A percentile compares a stretch with the other conserved stretches of the same genome.
Evolutionary conservation across 2,888 invertebrate species (phyloP).

Genomic region (Drosophila percnosoma): DNA sequence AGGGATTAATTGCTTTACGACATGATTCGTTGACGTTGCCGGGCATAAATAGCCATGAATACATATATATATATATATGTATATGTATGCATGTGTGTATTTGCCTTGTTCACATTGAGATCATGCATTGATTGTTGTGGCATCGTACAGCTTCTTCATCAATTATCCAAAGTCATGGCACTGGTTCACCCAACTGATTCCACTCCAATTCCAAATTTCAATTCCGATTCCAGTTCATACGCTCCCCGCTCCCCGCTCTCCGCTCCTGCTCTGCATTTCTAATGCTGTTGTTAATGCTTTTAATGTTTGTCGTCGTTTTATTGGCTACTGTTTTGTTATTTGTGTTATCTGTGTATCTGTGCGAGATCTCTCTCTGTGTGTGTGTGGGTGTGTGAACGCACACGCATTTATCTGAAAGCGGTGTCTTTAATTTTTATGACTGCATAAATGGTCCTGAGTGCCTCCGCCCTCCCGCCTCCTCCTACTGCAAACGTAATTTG

Average conservation of each 20-base stretch:
- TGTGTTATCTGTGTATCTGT: conserved; percentile 7
- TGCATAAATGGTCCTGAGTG: conserved; percentile 72
- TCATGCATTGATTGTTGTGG: conserved; percentile 27
- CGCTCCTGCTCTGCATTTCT: conserved; percentile 51
- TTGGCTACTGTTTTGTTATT: conserved; percentile 56
- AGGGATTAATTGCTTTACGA: conserved; percentile 1
- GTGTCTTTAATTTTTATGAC: conserved; percentile 79
- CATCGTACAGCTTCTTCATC: conserved; percentile 43
- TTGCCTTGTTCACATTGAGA: conserved; percentile 30
- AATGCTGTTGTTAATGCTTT: conserved; percentile 77
- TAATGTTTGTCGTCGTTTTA: conserved; percentile 75
- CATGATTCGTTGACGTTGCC: background rate
- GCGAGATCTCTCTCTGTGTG: background rate
- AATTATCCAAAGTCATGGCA: conserved; percentile 56
- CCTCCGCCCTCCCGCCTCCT: background rate
- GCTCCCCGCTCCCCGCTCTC: conserved; percentile 29
- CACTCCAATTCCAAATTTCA: conserved; percentile 4
- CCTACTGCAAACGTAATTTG: conserved; percentile 65
- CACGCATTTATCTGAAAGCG: conserved; percentile 68
- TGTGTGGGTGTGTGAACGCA: conserved; percentile 43
- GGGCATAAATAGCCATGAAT: background rate
- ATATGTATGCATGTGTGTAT: background rate
- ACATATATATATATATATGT: background rate
- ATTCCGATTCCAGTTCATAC: conserved; percentile 1
- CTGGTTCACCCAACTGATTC: conserved; percentile 27